Evolutionary conservation across 2,113 vertebrate species (phyloP).

Genomic region (Nyctereutes procyonoides): DNA sequence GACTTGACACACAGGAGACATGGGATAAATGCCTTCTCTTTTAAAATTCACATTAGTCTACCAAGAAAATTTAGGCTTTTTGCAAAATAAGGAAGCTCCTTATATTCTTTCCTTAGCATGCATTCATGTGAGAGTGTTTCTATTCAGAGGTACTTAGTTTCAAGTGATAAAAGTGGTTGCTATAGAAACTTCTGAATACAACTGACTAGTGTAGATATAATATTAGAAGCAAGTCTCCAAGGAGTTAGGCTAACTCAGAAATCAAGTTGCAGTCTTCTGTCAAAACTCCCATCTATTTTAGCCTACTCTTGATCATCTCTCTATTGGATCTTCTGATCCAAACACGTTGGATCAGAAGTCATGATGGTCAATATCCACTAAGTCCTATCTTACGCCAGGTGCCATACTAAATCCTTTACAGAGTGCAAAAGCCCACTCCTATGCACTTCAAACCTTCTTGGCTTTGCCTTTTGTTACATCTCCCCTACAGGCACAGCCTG

Average conservation of each 20-base stretch:
- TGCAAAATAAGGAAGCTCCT: slow-evolving; percentile 70
- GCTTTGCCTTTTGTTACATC: not conserved
- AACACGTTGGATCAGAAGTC: not conserved
- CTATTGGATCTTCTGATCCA: not conserved
- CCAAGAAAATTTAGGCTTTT: slow-evolving; percentile 61
- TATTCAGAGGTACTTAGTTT: slow-evolving; percentile 85
- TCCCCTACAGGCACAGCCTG: not conserved
- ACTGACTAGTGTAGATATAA: slow-evolving; percentile 87
- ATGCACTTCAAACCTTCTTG: not conserved
- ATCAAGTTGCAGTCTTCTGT: slow-evolving; percentile 83
- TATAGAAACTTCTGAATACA: slow-evolving; percentile 89
- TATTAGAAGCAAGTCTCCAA: slow-evolving; percentile 86
- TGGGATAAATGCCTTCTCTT: slow-evolving; percentile 54
- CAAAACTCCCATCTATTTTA: slow-evolving; percentile 78
- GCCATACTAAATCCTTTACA: not conserved
- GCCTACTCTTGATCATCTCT: slow-evolving; percentile 45
- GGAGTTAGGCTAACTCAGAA: slow-evolving; percentile 85
- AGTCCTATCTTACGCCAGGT: not conserved
- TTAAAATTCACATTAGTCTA: slow-evolving; percentile 62
- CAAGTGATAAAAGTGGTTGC: slow-evolving; percentile 87
- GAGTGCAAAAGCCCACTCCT: not conserved
- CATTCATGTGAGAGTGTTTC: slow-evolving; percentile 79
- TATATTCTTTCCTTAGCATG: slow-evolving; percentile 52
- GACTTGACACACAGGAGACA: slow-evolving; percentile 30
- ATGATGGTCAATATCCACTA: not conserved